Evolutionary conservation across 2,113 vertebrate species (phyloP), one percentile per base, ranked within the genome.

Genomic region (Anguilla japonica): DNA sequence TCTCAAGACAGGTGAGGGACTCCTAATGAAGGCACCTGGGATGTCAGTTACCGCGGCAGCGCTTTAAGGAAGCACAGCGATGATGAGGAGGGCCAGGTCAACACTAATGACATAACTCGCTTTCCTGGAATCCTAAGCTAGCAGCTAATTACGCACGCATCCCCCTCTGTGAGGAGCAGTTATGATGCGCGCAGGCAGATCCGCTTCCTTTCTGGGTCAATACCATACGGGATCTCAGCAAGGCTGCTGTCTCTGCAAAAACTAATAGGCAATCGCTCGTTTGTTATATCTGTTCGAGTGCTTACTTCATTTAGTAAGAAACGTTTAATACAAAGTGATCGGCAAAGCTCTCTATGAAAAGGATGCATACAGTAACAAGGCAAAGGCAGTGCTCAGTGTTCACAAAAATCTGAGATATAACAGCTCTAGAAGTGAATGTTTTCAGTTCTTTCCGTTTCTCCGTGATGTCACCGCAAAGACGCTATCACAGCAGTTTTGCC

Each of bases 21-120:
- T 75, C 9, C 26, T 75, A 75, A 75, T 75, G 71, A 75, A 34
- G n/a, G 26, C 71, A 75, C 71, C 71, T 75, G 71, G 71, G 71
- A 75, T 2, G 34, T 11, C 26, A 29, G n/a, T 75, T n/a, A 34
- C n/a, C 71, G 34, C 7, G 13, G 71, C n/a, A 9, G 3, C 71
- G n/a, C 71, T 75, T 75, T 75, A n/a, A 75, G 71, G n/a, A 75
- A 75, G 34, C 26, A 34, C 71, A 34, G 71, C 34, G 71, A 75
- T 75, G 71, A 34, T 75, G 71, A 75, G 71, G 71, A 26, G 71
- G 71, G 71, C 71, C 71, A 75, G 71, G 71, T 75, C 71, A 75
- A 3, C 71, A 34, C n/a, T 75, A 75, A 75, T 75, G n/a, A 34
- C 71, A 29, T 75, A 7, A n/a, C 71, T 75, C 71, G n/a, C 71